These are phyloP conservation scores for Drosophila suzukii DNA, from an alignment of 1,140 invertebrate genomes.

Conservation along the genomic window DNA sequence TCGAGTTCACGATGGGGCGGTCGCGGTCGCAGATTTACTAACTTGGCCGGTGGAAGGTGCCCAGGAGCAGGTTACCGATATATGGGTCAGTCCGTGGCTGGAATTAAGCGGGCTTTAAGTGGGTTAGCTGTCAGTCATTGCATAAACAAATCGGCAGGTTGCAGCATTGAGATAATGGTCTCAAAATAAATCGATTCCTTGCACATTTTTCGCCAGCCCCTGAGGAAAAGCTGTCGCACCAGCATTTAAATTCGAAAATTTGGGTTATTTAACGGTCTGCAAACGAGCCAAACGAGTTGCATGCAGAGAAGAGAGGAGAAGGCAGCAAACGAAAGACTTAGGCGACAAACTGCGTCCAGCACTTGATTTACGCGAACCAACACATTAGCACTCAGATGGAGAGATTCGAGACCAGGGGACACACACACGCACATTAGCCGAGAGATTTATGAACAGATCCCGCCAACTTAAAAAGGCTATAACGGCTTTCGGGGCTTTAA, in stretches of 20 bases:
- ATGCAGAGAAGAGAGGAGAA: background rate
- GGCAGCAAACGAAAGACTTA: constrained; percentile 51
- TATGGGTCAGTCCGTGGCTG: constrained; percentile 25
- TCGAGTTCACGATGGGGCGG: constrained; percentile 28
- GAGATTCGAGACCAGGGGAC: constrained; percentile 5
- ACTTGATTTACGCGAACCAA: constrained; percentile 41
- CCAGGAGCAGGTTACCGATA: constrained; percentile 44
- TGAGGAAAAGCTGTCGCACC: constrained; percentile 58
- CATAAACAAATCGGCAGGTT: constrained; percentile 42
- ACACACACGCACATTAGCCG: constrained; percentile 10
- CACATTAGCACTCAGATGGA: constrained; percentile 31
- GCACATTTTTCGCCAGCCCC: constrained; percentile 31
- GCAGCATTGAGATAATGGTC: constrained; percentile 26
- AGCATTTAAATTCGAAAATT: constrained; percentile 67
- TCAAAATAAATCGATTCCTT: constrained; percentile 41
- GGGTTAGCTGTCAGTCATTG: constrained; percentile 35
- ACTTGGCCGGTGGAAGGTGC: constrained; percentile 1
- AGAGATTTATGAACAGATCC: constrained; percentile 33
- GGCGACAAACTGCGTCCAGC: constrained; percentile 60
- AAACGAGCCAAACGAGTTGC: constrained; percentile 48
- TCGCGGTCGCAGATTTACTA: background rate
- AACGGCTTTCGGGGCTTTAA: constrained; percentile 30
- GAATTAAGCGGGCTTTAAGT: background rate
- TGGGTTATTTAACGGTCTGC: constrained; percentile 82
- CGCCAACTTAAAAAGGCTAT: constrained; percentile 53